Percentiles rank a stretch among this genome's conserved stretches.
These are phyloP conservation scores for Mongoloraphidia duomilia DNA, from an alignment of 2,888 invertebrate species.

Conservation along the genomic window DNA sequence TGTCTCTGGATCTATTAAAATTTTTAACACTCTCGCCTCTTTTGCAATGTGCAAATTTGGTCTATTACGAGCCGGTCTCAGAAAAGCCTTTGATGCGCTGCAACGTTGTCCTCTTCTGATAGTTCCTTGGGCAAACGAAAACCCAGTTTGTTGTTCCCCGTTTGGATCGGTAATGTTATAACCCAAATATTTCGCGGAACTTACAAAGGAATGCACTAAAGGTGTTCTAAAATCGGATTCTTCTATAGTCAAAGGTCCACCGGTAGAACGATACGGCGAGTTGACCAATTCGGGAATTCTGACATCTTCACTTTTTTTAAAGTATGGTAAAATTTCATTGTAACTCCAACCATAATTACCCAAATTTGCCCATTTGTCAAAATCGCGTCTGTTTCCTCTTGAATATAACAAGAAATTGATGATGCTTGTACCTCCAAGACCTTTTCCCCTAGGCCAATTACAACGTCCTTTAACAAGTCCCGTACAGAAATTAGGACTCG, in stretches of 20 bases:
- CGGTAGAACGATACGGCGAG: conserved; percentile 47
- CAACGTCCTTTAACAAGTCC: conserved; percentile 40
- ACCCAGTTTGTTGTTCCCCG: conserved; percentile 42
- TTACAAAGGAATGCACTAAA: conserved; percentile 46
- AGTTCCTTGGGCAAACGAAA: conserved; percentile 49
- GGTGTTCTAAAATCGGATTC: conserved; percentile 47
- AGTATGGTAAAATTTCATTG: conserved; percentile 56
- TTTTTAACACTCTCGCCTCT: conserved; percentile 45
- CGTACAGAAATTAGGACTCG: conserved; percentile 32
- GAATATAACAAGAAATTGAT: conserved; percentile 77
- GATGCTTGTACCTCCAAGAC: conserved; percentile 68
- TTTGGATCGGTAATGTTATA: conserved; percentile 54
- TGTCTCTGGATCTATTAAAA: conserved; percentile 42
- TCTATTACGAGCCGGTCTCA: conserved; percentile 45
- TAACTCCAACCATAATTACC: conserved; percentile 76
- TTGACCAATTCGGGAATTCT: conserved; percentile 40
- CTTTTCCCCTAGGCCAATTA: conserved; percentile 63
- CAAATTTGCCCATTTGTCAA: conserved; percentile 62
- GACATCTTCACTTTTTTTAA: conserved; percentile 63
- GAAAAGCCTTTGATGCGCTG: conserved; percentile 58
- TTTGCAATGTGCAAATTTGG: conserved; percentile 52
- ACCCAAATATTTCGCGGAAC: conserved; percentile 53
- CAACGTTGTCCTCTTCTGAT: conserved; percentile 53
- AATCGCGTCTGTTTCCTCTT: conserved; percentile 68
- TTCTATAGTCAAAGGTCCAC: conserved; percentile 55